A percentile compares a stretch with the other conserved stretches of the same genome.
These are phyloP conservation scores for Campoplex nolae DNA, from an alignment of 2,888 invertebrate species.

Conservation along the genomic window DNA sequence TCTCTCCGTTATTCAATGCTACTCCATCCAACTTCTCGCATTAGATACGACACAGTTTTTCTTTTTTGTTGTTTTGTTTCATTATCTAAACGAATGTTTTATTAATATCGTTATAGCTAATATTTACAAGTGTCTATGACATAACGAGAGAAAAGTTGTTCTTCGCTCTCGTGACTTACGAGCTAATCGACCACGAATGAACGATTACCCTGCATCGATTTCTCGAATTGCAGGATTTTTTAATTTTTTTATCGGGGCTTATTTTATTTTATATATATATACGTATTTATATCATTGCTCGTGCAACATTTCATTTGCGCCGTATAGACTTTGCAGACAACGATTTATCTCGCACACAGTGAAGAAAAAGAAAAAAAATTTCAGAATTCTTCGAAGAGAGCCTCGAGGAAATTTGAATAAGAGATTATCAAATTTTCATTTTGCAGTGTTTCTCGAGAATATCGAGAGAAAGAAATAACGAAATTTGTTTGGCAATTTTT, in stretches of 20 bases:
- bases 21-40: conserved; percentile 58
- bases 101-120: conserved; percentile 63
- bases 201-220: conserved; percentile 23
- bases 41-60: conserved; percentile 68
- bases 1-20: conserved; percentile 57
- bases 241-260: conserved; percentile 11
- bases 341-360: neutral
- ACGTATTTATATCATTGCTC: conserved; percentile 55
- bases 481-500: neutral
- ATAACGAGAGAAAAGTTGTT: conserved; percentile 59
- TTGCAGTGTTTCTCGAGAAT: neutral
- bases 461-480: neutral
- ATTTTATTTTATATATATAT: conserved; percentile 50
- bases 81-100: conserved; percentile 66
- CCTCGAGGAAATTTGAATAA: no score
- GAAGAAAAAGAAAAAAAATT: conserved; percentile 22
- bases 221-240: conserved; percentile 7
- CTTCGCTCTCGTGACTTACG: conserved; percentile 33
- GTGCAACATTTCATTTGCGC: conserved; percentile 36
- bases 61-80: conserved; percentile 56
- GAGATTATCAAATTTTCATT: no score
- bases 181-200: conserved; percentile 47
- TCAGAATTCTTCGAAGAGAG: neutral
- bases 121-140: conserved; percentile 77
- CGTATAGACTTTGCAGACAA: conserved; percentile 18